Evolutionary conservation across 1,140 invertebrate species (phyloP), one percentile per base, ranked within the genome.

Genomic region (Zaprionus capensis): DNA sequence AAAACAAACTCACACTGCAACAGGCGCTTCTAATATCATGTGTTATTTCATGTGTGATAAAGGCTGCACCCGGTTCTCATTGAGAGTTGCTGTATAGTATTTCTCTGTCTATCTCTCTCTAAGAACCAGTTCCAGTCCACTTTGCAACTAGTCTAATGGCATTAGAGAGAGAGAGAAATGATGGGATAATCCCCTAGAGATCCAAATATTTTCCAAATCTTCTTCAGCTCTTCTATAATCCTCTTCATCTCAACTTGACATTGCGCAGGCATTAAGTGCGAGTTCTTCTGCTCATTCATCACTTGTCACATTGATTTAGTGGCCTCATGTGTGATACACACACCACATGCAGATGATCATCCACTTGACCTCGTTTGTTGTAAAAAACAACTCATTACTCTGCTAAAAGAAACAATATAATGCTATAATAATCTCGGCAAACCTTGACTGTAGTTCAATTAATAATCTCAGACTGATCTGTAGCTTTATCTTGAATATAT

Each of bases 401-500:
- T 24, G 53, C 44, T 41, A 70, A 70, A 38, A 63, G 49, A 36
- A 63, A 68, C 62, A 65, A 72, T 34, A 51, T 20, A 65, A 58
- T 62, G 9, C 31, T 38, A 55, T 62, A 55, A 69, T 44, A 68
- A 36, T 24, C 4, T 59, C 62, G 26, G 65, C 56, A 80, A 73
- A 71, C 84, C 84, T 87, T 87, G 84, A 78, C 81, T 88, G 57
- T 76, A 38, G 84, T 88, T 87, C 84, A 87, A 81, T 87, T 87
- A 84, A 81, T 88, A 88, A 86, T 83, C 82, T 46, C 41, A 38
- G 14, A 38, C 36, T 38, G 6, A 46, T 34, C 31, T 34, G 9
- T 34, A 46, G 17, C 20, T 22, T 1, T 17, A 56, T 88, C 73
- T 67, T 67, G 72, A 78, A 83, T 83, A 83, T 83, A 67, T 70